Evolutionary conservation across 2,113 vertebrate species (phyloP).

Genomic region (Sphyrna mokarran): DNA sequence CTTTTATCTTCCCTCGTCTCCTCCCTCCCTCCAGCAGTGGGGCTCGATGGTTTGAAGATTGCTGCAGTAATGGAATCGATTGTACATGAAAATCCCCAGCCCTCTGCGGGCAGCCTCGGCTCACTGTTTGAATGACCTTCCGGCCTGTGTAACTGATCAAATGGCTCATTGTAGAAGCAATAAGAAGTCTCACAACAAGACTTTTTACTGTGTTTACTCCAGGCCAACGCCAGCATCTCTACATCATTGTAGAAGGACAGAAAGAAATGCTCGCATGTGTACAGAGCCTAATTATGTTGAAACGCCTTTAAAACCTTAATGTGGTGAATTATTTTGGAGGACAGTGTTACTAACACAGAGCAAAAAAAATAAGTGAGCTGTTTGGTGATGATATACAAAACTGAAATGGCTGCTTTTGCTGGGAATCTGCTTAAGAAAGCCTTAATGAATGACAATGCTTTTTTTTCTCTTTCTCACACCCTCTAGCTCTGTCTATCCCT

Average conservation of each 20-base stretch:
- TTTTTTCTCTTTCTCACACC: too few species aligned
- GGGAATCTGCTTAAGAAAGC: too few species aligned
- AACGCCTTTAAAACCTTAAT: background rate
- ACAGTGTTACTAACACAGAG: background rate
- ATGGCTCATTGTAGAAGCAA: background rate
- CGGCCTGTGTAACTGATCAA: background rate
- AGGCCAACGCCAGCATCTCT: too few species aligned
- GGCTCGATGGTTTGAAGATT: background rate
- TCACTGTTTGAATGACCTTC: background rate
- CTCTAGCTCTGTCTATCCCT: background rate
- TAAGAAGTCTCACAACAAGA: too few species aligned
- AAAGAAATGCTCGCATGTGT: background rate
- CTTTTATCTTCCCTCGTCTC: background rate
- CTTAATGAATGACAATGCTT: too few species aligned
- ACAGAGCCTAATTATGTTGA: background rate
- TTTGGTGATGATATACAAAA: background rate
- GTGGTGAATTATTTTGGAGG: background rate
- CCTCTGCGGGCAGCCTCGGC: background rate
- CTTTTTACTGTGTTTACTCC: too few species aligned
- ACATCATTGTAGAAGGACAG: background rate
- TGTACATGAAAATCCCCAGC: background rate
- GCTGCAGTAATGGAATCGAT: background rate
- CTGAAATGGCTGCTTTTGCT: background rate
- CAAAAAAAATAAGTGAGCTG: background rate
- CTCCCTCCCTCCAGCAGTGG: background rate